Base-by-base conservation (phyloP, 2,113 vertebrate genomes). In the Myotis yumanensis region DNA sequence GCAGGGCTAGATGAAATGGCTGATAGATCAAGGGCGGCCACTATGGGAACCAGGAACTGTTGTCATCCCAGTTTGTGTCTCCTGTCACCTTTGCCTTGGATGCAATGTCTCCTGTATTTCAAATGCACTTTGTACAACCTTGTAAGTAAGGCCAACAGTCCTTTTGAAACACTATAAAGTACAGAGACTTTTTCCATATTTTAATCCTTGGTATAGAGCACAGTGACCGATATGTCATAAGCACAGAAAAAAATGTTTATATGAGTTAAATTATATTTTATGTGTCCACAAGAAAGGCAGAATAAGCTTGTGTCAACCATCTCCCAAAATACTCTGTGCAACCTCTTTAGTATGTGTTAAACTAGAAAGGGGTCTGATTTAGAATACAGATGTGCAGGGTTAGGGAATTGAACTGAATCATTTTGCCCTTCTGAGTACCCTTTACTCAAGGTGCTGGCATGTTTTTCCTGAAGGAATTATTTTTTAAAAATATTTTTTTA, bases 261-360 rank as follows among this genome's bases (percentile, higher is more conserved):
- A 72, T 90, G 37, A 89, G 16, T 62, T 68, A 57, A 85, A 76
- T 86, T 84, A 77, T 15, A 40, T 68, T 83, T 92, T 69, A 88
- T n/a, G 4, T 37, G 10, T 69, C 10, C 69, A 64, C 7, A 48
- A 91, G 46, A 88, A 54, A 85, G n/a, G 71, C 52, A 71, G 43
- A 54, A 11, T 72, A 32, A 17, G 32, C 43, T 62, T 76, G 46
- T 96, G 14, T 69, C 46, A 71, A 46, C 22, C 25, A n/a, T 66
- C 30, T 91, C 8, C 48, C 35, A 40, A 28, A 52, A 54, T 57
- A 40, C 32, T 35, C 46, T 79, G 14, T 32, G 11, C 1, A 76
- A 71, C 59, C 23, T 83, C 40, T 83, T 77, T 46, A 37, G 7
- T 32, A 28, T 46, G 46, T 73, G 40, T 77, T 35, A 64, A 77